phyloP scores from a whole-genome alignment of 2,797 vertebrate species.

The Sebastes kiyomatsui region DNA sequence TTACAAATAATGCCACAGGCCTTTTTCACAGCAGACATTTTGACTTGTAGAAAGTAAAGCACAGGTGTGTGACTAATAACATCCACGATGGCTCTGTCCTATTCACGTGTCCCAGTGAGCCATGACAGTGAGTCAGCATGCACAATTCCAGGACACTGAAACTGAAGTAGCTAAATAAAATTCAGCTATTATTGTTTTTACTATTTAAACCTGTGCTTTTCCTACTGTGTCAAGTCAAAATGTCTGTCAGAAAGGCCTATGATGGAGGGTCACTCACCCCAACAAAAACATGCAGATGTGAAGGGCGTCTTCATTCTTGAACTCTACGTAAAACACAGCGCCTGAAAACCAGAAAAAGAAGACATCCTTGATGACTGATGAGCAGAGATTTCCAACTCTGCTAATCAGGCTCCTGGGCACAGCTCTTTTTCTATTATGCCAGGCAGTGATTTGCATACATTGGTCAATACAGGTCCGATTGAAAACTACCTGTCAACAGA shows the following conservation, averaged over 20 bases:
- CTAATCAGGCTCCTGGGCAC: too few relatives aligned
- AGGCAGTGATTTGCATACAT: not conserved
- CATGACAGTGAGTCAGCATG: not conserved
- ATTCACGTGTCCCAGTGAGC: not conserved
- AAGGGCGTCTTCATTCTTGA: conserved; percentile 87
- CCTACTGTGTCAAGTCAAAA: not conserved
- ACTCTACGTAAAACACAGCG: conserved; percentile 93
- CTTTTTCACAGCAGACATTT: not conserved
- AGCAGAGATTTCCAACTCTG: not conserved
- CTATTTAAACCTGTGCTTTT: not conserved
- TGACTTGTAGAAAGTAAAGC: not conserved
- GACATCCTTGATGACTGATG: not conserved
- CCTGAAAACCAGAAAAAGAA: conserved; percentile 78
- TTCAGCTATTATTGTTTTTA: not conserved
- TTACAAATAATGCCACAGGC: not conserved
- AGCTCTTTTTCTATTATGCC: not conserved
- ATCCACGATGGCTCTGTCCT: not conserved
- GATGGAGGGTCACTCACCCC: conserved; percentile 85
- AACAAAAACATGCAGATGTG: conserved; percentile 94
- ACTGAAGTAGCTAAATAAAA: not conserved
- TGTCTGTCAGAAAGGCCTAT: not conserved
- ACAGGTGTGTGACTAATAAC: not conserved
- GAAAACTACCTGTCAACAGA: not conserved
- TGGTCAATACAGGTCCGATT: not conserved
- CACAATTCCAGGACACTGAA: not conserved